These are phyloP conservation scores for Pseudobourletiella spinata DNA, from an alignment of 1,140 invertebrate genomes.

Conservation along the genomic window DNA sequence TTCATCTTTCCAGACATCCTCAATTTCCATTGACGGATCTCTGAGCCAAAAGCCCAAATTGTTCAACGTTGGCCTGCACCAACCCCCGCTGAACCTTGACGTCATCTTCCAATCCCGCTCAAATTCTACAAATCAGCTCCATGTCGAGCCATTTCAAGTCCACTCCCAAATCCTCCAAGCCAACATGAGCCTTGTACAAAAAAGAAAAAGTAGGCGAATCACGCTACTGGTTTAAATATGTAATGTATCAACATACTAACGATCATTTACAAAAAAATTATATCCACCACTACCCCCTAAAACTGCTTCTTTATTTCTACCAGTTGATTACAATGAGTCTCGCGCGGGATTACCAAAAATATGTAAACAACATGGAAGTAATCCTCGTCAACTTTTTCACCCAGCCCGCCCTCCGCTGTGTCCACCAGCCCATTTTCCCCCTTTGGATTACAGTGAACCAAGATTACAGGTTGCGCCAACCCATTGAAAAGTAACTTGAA, in stretches of 20 bases:
- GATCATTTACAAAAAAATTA: background rate
- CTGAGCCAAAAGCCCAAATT: slow-evolving; percentile 20
- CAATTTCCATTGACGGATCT: slow-evolving; percentile 10
- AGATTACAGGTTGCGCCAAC: no score
- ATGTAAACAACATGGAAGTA: background rate
- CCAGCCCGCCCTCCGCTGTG: slow-evolving; percentile 1
- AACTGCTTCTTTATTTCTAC: background rate
- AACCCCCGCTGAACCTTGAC: background rate
- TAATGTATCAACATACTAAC: slow-evolving; percentile 3
- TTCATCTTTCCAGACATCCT: slow-evolving; percentile 14
- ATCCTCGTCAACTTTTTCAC: slow-evolving; percentile 20
- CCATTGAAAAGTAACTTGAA: no score
- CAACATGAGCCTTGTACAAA: background rate
- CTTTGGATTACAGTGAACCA: slow-evolving; percentile 8
- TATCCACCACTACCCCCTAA: background rate
- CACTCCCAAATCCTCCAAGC: slow-evolving; percentile 6
- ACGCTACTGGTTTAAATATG: slow-evolving; percentile 21
- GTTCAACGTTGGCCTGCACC: background rate
- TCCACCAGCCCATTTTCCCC: slow-evolving; percentile 11
- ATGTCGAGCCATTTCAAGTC: slow-evolving; percentile 8
- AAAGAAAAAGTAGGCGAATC: background rate
- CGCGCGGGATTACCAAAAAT: background rate
- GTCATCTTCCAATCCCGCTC: slow-evolving; percentile 14
- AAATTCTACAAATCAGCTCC: background rate
- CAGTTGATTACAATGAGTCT: background rate